These are phyloP conservation scores for Manacus vitellinus DNA, from an alignment of 2,113 vertebrate genomes.

Conservation along the genomic window DNA sequence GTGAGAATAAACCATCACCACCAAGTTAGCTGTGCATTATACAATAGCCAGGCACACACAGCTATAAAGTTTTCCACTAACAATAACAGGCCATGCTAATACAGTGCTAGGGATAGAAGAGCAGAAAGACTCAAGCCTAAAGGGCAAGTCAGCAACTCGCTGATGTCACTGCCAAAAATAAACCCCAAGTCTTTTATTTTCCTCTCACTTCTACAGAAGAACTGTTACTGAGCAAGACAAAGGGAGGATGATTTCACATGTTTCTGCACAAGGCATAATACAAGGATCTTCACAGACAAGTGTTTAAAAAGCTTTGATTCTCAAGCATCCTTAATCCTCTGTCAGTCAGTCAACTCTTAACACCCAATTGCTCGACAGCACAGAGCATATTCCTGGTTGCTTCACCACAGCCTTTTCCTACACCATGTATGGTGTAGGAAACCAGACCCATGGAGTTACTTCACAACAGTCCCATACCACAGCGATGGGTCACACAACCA, in stretches of 20 bases:
- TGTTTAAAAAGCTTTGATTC: neutral
- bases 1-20: neutral
- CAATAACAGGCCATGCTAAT: neutral
- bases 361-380: neutral
- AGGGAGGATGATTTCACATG: neutral
- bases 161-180: neutral
- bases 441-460: neutral
- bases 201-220: neutral
- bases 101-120: neutral
- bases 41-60: neutral
- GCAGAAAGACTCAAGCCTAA: neutral
- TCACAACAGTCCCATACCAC: accelerated
- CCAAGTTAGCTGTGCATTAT: neutral
- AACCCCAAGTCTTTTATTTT: neutral
- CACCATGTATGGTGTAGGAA: neutral
- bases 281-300: neutral
- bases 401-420: neutral
- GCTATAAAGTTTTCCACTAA: neutral
- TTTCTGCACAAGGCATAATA: neutral
- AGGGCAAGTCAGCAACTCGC: neutral
- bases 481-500: neutral
- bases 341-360: neutral
- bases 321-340: neutral
- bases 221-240: neutral
- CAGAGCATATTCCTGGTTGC: neutral